A percentile compares a stretch with the other conserved stretches of the same genome.
phyloP scores from a whole-genome alignment of 2,797 vertebrate species.

The Trachops cirrhosus region DNA sequence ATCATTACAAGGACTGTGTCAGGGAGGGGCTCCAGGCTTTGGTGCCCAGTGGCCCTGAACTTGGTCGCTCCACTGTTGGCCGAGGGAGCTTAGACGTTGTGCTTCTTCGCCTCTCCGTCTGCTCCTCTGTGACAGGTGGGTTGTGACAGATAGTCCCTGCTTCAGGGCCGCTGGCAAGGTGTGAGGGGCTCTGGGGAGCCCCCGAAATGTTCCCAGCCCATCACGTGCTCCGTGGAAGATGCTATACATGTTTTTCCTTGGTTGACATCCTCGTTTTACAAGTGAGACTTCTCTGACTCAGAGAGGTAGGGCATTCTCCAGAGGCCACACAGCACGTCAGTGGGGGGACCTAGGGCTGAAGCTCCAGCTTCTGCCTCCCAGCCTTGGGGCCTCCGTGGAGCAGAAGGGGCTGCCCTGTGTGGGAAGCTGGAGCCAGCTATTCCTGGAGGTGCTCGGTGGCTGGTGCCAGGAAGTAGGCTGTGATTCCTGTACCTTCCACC shows the following conservation, averaged over 20 bases:
- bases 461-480: background rate
- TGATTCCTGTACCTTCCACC: background rate
- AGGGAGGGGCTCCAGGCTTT: background rate
- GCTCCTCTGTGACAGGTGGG: background rate
- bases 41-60: background rate
- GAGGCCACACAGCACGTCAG: background rate
- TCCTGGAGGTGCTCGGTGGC: background rate
- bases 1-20: background rate
- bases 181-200: background rate
- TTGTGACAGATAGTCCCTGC: background rate
- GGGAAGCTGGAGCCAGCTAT: background rate
- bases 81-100: rapidly evolving
- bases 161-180: background rate
- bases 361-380: background rate
- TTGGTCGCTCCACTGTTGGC: background rate
- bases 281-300: background rate
- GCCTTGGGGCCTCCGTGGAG: background rate
- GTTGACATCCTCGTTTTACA: background rate
- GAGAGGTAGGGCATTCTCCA: background rate
- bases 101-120: background rate
- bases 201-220: rapidly evolving
- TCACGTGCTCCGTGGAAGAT: background rate
- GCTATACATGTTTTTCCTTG: rapidly evolving
- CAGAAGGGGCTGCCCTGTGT: too few species aligned
- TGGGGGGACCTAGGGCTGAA: background rate